Conservation (phyloP, 2,113 vertebrate species). For the Otocyon megalotis region DNA sequence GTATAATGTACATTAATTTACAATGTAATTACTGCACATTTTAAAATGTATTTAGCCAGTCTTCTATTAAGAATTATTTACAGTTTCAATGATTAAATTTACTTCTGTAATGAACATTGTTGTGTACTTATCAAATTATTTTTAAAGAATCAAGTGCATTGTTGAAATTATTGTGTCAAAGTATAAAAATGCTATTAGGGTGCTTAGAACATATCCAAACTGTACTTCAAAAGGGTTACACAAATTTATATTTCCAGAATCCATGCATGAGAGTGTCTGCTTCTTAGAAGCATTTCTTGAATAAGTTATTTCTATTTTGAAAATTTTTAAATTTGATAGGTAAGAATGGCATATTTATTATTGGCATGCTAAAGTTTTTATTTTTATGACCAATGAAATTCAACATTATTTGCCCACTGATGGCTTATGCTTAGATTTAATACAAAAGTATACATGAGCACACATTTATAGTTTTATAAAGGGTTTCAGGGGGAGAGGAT, state of each 20-base stretch:
- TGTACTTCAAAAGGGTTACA: neutral
- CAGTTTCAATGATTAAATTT: too few relatives aligned
- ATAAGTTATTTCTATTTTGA: neutral
- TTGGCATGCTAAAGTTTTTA: neutral
- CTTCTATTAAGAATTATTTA: neutral
- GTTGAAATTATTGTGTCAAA: neutral
- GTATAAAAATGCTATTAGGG: neutral
- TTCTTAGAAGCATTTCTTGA: neutral
- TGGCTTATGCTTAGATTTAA: neutral
- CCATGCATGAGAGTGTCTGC: neutral
- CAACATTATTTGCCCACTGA: neutral
- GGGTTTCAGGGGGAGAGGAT: too few relatives aligned
- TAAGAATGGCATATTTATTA: neutral
- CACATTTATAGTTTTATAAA: neutral
- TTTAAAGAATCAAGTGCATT: neutral
- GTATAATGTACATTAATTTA: too few relatives aligned
- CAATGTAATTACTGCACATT: neutral
- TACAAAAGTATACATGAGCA: neutral
- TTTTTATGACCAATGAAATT: neutral
- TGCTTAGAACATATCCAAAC: neutral
- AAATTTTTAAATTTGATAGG: neutral
- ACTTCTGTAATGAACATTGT: neutral
- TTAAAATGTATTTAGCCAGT: neutral
- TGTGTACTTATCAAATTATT: neutral
- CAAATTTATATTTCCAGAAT: neutral